A percentile compares a stretch with the other conserved stretches of the same genome.
These are phyloP conservation scores for Cantharis flavilabris DNA, from an alignment of 2,888 invertebrate species.

Conservation along the genomic window DNA sequence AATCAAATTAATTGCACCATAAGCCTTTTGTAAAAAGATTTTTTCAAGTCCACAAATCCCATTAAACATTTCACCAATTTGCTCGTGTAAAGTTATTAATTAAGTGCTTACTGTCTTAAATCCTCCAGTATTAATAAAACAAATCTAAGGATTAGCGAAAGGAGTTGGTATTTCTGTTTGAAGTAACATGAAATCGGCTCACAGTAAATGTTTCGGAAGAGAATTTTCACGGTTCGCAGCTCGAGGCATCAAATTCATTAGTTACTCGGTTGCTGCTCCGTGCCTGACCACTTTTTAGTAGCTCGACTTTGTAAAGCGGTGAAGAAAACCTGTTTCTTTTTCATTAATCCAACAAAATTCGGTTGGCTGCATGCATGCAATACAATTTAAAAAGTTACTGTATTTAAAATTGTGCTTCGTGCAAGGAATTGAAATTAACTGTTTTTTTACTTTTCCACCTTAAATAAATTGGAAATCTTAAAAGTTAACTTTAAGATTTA, in stretches of 20 bases:
- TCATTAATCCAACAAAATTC: constrained; percentile 13
- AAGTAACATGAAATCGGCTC: constrained; percentile 42
- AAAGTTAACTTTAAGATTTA: not conserved
- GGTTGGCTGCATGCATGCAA: constrained; percentile 30
- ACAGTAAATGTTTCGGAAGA: constrained; percentile 45
- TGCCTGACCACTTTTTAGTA: constrained; percentile 29
- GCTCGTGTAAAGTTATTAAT: constrained; percentile 30
- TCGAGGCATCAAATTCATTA: constrained; percentile 41
- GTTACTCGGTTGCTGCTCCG: constrained; percentile 29
- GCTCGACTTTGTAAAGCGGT: constrained; percentile 14
- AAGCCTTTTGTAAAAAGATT: not conserved
- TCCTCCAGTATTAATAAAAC: constrained; percentile 33
- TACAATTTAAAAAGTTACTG: not conserved
- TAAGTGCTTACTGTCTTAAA: constrained; percentile 32
- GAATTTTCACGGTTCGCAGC: constrained; percentile 43
- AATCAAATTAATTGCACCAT: not conserved
- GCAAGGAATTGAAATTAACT: not conserved
- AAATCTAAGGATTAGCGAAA: constrained; percentile 37
- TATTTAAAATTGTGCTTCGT: not conserved
- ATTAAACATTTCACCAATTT: constrained; percentile 29
- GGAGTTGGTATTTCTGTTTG: constrained; percentile 37
- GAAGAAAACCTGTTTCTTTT: constrained; percentile 7
- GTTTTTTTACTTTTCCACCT: not conserved
- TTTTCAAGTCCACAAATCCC: constrained; percentile 7
- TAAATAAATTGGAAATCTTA: not conserved